A percentile compares a stretch with the other conserved stretches of the same genome.
These are phyloP conservation scores for Circaetus cinerascens DNA, from an alignment of 2,113 vertebrate species.

Conservation along the genomic window DNA sequence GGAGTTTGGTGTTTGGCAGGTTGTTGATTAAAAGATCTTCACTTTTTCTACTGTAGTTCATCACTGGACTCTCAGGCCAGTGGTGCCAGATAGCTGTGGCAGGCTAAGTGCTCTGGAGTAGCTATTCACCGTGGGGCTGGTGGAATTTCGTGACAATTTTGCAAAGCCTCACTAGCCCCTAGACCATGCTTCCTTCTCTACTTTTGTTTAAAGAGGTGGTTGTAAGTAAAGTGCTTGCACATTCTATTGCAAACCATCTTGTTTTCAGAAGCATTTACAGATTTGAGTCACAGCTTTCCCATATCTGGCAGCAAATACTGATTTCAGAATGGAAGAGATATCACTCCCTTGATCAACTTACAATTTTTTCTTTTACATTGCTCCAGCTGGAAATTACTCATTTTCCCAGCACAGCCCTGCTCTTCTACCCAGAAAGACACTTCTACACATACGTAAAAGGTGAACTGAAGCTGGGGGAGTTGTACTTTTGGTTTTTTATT, in stretches of 20 bases:
- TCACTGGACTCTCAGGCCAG: neutral
- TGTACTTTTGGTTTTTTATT: neutral
- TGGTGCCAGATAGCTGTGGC: neutral
- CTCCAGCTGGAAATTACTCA: slow-evolving; percentile 31
- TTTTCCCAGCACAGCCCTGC: slow-evolving; percentile 15
- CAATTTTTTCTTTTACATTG: neutral
- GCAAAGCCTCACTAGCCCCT: neutral
- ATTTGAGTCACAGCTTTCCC: slow-evolving; percentile 46
- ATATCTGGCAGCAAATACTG: slow-evolving; percentile 10
- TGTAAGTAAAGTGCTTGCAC: neutral
- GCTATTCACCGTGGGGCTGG: neutral
- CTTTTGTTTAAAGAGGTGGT: neutral
- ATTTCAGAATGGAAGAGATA: slow-evolving; percentile 14
- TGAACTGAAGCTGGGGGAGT: neutral
- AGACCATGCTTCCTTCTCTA: neutral
- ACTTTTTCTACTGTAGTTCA: neutral
- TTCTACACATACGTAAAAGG: slow-evolving; percentile 4
- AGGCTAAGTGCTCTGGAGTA: neutral
- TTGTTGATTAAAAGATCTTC: neutral
- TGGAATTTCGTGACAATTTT: neutral
- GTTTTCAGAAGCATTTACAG: slow-evolving; percentile 48
- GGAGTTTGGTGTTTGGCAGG: neutral
- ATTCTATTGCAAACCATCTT: slow-evolving; percentile 1
- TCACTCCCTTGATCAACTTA: neutral
- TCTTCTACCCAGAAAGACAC: slow-evolving; percentile 30